Base-by-base conservation (phyloP, 1,140 invertebrate genomes). In the Pogonomyrmex californicus region DNA sequence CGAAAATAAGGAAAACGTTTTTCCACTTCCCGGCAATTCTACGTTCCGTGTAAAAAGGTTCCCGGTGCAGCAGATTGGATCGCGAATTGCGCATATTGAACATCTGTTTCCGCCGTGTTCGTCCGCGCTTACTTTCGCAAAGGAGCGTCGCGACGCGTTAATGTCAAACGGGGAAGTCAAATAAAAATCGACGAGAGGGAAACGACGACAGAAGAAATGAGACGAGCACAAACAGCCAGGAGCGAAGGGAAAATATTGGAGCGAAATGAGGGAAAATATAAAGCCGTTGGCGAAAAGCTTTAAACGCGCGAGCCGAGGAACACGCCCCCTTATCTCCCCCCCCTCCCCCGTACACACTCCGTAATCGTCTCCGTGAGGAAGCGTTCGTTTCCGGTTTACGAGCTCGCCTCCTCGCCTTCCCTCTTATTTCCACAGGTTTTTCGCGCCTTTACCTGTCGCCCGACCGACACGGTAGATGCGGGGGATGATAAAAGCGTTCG, bases 361-460 rank as follows among this genome's bases (percentile, higher is more conserved):
- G 66, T 82, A 82, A 82, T 82, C 79, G 66, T 54, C 68, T 83
- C 54, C 79, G 79, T 30, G 79, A 75, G 68, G 68, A 83, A 75
- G 68, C 79, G 79, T 75, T 73, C 79, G 54, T 83, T 83, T 83
- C 79, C 79, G 79, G 79, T 75, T 75, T 83, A 75, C 79, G 41
- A 60, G 56, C 63, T 54, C 79, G 33, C 41, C 41, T 60, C 41
- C 41, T 60, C 54, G 68, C 41, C 33, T 58, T 83, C 38, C 68
- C 54, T 75, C 38, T 83, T 83, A 83, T 60, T 83, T 83, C 68
- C 68, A 30, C 79, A n/a, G 38, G 79, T 83, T 83, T 75, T 73
- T 83, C 79, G 79, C 79, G 79, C 79, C 79, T 82, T 82, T 82
- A 82, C 68, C 66, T 73, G 79, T 82, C 66, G 78, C 51, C 30